These are phyloP conservation scores for Hydropotes inermis DNA, from an alignment of 2,113 vertebrate genomes.

Conservation along the genomic window DNA sequence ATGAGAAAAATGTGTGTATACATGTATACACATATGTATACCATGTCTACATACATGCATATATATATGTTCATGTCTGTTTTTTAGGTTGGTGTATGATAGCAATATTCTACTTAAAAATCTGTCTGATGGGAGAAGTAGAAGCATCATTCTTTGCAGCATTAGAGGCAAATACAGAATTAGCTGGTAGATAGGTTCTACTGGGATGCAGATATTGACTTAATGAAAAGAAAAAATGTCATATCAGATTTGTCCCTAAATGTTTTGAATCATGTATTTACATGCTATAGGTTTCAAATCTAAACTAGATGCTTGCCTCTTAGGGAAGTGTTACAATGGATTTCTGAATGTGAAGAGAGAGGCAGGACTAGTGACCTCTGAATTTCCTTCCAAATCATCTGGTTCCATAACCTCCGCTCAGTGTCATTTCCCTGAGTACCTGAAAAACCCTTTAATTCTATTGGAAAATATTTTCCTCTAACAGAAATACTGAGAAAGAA, in stretches of 20 bases:
- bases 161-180: neutral
- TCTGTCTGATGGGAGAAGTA: neutral
- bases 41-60: neutral
- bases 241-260: neutral
- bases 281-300: neutral
- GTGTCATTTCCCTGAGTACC: neutral
- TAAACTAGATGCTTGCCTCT: neutral
- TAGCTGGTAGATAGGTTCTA: neutral
- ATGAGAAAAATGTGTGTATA: neutral
- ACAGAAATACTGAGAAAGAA: neutral
- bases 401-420: neutral
- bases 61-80: fast-evolving
- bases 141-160: neutral
- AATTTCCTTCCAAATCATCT: neutral
- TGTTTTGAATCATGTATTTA: neutral
- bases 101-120: neutral
- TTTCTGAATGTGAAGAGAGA: neutral
- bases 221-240: neutral
- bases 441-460: neutral
- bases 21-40: neutral
- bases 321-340: neutral
- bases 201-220: neutral
- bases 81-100: neutral
- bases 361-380: neutral
- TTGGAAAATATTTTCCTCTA: neutral